phyloP scores from a whole-genome alignment of 2,888 invertebrate genomes.

The Entomobrya proxima region DNA sequence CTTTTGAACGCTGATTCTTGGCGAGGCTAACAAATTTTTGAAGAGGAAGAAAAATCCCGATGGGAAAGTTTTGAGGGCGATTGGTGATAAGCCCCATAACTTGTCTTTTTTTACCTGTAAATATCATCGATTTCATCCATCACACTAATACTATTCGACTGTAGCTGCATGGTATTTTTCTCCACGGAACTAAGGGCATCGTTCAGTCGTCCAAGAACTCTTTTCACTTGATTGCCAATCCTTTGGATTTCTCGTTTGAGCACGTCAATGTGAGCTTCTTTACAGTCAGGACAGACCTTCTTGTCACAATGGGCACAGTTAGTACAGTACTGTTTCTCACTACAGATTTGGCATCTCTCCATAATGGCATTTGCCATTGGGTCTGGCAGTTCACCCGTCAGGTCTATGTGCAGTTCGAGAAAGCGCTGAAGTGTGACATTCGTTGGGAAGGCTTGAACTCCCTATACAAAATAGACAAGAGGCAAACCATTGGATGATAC shows the following conservation, averaged over 20 bases:
- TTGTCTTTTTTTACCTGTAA: slow-evolving; percentile 78
- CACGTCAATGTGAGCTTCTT: slow-evolving; percentile 95
- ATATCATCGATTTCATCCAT: slow-evolving; percentile 96
- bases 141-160: slow-evolving; percentile 92
- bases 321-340: slow-evolving; percentile 92
- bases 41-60: not conserved
- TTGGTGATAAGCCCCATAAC: not conserved
- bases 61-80: not conserved
- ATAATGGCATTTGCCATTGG: slow-evolving; percentile 93
- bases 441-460: slow-evolving; percentile 95
- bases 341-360: slow-evolving; percentile 95
- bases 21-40: no score
- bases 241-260: slow-evolving; percentile 92
- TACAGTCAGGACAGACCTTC: slow-evolving; percentile 97
- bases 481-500: no score
- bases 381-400: slow-evolving; percentile 91
- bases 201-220: slow-evolving; percentile 92
- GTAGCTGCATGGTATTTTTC: slow-evolving; percentile 91
- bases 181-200: slow-evolving; percentile 90
- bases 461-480: slow-evolving; percentile 79
- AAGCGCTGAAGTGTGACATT: slow-evolving; percentile 97
- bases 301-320: slow-evolving; percentile 97
- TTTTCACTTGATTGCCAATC: slow-evolving; percentile 91
- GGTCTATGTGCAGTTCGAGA: slow-evolving; percentile 90
- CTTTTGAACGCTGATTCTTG: not conserved